Conservation (phyloP, 2,113 vertebrate genomes). For the Lepus europaeus region DNA sequence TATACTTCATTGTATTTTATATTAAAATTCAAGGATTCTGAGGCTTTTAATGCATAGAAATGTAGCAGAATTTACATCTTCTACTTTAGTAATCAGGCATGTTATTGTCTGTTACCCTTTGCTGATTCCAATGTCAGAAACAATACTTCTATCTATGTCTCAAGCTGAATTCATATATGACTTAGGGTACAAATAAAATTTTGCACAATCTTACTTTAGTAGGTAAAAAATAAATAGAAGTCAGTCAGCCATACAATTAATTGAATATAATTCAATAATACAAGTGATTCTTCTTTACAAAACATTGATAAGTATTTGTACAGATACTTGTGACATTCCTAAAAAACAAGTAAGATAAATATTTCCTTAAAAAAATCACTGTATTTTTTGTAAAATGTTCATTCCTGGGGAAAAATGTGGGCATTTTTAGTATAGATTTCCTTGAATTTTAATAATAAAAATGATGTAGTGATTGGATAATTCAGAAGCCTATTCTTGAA, state of each 20-base stretch:
- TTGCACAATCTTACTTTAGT: neutral
- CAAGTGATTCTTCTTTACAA: neutral
- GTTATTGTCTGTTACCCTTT: conserved; percentile 89
- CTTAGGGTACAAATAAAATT: conserved; percentile 54
- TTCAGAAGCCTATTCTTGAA: neutral
- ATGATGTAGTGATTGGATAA: neutral
- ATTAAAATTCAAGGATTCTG: conserved; percentile 88
- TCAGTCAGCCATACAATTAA: conserved; percentile 32
- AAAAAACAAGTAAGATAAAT: neutral
- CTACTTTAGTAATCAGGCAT: conserved; percentile 88
- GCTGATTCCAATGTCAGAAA: conserved; percentile 87
- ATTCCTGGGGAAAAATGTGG: neutral
- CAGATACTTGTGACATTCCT: neutral
- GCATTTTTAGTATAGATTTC: neutral
- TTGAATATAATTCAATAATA: conserved; percentile 15
- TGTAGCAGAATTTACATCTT: conserved; percentile 88
- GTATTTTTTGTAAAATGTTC: neutral
- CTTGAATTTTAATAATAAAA: conserved; percentile 2
- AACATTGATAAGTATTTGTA: neutral
- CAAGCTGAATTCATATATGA: conserved; percentile 72
- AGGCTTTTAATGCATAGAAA: conserved; percentile 89
- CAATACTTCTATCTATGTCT: conserved; percentile 86
- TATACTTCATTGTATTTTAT: conserved; percentile 88
- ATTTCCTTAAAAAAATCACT: neutral
- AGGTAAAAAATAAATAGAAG: conserved; percentile 61